These are phyloP conservation scores for Pedetes capensis DNA, from an alignment of 2,113 vertebrate species.

Conservation along the genomic window DNA sequence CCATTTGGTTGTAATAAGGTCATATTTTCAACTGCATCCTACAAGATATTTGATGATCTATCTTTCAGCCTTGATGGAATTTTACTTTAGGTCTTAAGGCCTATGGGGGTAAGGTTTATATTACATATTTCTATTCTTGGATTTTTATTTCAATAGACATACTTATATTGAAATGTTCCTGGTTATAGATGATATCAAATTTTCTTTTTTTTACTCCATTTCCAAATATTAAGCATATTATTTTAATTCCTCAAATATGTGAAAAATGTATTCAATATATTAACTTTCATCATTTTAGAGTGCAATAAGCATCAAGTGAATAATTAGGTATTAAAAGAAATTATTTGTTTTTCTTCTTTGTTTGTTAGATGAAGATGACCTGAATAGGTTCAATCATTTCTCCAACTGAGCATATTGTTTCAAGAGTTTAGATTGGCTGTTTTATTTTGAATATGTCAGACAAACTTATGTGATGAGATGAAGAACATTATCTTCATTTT, in stretches of 20 bases:
- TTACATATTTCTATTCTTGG: background rate
- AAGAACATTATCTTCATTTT: background rate
- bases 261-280: background rate
- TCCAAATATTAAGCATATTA: constrained; percentile 28
- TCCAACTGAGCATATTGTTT: background rate
- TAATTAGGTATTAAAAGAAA: background rate
- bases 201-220: background rate
- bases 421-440: background rate
- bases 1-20: background rate
- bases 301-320: background rate
- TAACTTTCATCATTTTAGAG: background rate
- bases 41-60: background rate
- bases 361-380: background rate
- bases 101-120: background rate
- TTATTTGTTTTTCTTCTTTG: background rate
- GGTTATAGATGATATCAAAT: background rate
- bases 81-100: background rate
- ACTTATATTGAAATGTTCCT: background rate
- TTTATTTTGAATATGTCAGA: background rate
- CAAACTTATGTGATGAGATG: background rate
- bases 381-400: background rate
- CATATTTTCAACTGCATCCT: background rate
- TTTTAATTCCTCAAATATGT: background rate
- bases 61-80: background rate
- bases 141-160: constrained; percentile 28